Evolutionary conservation across 2,113 vertebrate genomes (phyloP), one percentile per base, ranked within the genome.

Genomic region (Verasper variegatus): DNA sequence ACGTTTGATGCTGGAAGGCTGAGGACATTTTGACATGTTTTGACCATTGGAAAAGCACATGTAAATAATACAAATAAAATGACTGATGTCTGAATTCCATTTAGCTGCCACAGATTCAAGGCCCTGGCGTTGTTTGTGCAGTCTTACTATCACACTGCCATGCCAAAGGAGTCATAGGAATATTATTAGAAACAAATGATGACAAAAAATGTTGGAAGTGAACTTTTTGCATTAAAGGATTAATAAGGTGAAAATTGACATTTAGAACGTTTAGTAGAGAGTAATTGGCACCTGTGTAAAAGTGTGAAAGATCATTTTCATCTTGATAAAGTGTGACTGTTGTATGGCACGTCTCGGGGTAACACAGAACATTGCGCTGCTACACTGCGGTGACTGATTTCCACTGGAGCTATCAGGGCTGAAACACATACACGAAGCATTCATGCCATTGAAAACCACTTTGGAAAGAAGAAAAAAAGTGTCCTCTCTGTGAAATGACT

Each of bases 401-500:
- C 23, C 37, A n/a, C 26, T 65, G 81, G 45, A 76, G 69, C 37
- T 18, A 54, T 59, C 35, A 60, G 55, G 3, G 5, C 74, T 76
- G 45, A 62, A 86, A 81, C 68, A 68, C 20, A 54, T 35, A 57
- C 54, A 55, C 54, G 17, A 59, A 21, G 40, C 73, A 74, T 61
- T 83, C 23, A 58, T 40, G 77, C 60, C 61, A 81, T 35, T 84
- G 68, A 79, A 51, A 75, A 47, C 47, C 63, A 80, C 58, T 86
- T 85, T 84, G 58, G 18, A 23, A 6, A n/a, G 21, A 6, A n/a
- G 21, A 31, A 40, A 54, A 40, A 42, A 77, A 58, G 60, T 24
- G 45, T 45, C 23, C 27, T 82, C 21, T 78, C 55, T 70, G 51
- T 83, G 60, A 77, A 87, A 87, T 86, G 54, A 77, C 71, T 84